phyloP scores from a whole-genome alignment of 2,888 invertebrate species.

The Polydrusus pterygomalis region DNA sequence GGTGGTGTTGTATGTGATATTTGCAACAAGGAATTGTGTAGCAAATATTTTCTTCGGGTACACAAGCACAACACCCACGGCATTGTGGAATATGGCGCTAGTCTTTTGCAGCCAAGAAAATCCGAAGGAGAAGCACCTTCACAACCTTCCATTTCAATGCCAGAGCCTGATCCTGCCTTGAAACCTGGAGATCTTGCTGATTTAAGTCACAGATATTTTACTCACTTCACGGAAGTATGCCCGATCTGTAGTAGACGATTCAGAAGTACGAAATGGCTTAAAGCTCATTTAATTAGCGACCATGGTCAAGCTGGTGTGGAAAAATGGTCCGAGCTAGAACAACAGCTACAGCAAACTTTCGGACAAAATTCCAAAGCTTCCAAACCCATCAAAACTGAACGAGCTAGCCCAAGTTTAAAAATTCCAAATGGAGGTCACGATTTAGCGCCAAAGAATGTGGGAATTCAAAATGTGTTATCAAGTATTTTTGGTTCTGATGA shows the following conservation, averaged over 20 bases:
- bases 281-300: slow-evolving; percentile 89
- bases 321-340: slow-evolving; percentile 78
- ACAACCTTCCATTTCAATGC: slow-evolving; percentile 42
- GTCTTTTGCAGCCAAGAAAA: slow-evolving; percentile 71
- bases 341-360: slow-evolving; percentile 70
- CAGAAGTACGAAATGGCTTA: slow-evolving; percentile 90
- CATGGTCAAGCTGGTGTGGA: slow-evolving; percentile 83
- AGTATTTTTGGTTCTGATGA: slow-evolving; percentile 75
- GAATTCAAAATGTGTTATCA: slow-evolving; percentile 74
- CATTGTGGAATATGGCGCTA: slow-evolving; percentile 87
- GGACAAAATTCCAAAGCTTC: slow-evolving; percentile 51
- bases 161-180: slow-evolving; percentile 71
- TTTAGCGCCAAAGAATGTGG: slow-evolving; percentile 65
- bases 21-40: slow-evolving; percentile 98
- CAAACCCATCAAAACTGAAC: slow-evolving; percentile 63
- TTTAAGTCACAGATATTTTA: slow-evolving; percentile 78
- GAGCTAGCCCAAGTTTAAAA: slow-evolving; percentile 75
- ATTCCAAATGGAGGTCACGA: slow-evolving; percentile 74
- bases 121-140: slow-evolving; percentile 66
- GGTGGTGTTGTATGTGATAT: slow-evolving; percentile 97
- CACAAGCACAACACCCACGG: slow-evolving; percentile 99
- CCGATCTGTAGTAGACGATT: slow-evolving; percentile 91
- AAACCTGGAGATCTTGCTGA: slow-evolving; percentile 76
- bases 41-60: slow-evolving; percentile 96
- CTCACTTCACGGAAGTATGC: slow-evolving; percentile 85